Evolutionary conservation across 2,888 invertebrate genomes (phyloP), one percentile per base, ranked within the genome.

Genomic region (Acrobasis consociella): DNA sequence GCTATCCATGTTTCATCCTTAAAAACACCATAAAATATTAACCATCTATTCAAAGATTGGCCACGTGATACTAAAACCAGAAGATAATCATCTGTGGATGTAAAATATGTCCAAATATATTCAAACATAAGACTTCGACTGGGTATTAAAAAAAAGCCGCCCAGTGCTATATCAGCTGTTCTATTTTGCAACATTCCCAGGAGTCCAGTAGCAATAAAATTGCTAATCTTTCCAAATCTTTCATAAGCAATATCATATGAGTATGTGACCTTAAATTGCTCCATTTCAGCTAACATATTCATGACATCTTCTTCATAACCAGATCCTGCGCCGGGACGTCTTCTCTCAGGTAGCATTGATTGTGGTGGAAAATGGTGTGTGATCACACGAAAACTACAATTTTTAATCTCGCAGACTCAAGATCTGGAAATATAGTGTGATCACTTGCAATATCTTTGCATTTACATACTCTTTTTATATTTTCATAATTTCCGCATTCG

Each of bases 401-500:
- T 60, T 50, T 51, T 0, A 37, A 17, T 38, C 50, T 60, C 15
- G 38, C 37, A 9, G 50, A 11, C 16, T 39, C 13, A 11, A 9
- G 11, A 17, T 15, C 38, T 16, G 59, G 59, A 16, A 60, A 60
- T 16, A 60, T 15, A 50, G 50, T 38, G 11, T 5, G 9, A 17
- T 5, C 16, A 11, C 9, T 7, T 13, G 16, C 11, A 13, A 60
- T 10, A 11, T 16, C 50, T 10, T 60, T 38, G 55, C 69, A 69
- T 31, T 64, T 53, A 52, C 63, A 42, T 13, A 67, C n/a, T 56
- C 60, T 62, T 22, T 64, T 62, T 11, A 63, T 65, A 53, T 66
- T 64, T 37, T 59, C 58, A 58, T 60, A 65, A 53, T 66, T 65
- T 16, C 69, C 67, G 51, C 69, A 69, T 46, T 64, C 64, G 52